Percentiles rank a stretch among this genome's conserved stretches.
These are phyloP conservation scores for Hippolais icterina DNA, from an alignment of 2,113 vertebrate species.

Conservation along the genomic window DNA sequence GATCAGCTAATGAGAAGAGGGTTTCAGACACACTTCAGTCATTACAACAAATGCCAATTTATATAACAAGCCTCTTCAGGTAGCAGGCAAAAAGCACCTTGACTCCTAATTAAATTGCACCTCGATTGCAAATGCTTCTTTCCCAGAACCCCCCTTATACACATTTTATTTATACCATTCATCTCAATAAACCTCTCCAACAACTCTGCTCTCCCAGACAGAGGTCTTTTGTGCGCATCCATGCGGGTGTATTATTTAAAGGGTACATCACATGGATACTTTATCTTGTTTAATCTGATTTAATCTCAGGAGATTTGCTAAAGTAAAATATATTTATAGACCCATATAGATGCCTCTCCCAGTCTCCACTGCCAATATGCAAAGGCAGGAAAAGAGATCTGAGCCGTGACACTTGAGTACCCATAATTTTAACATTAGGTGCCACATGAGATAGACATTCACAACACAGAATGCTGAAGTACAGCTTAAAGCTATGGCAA, in stretches of 20 bases:
- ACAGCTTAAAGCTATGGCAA: not conserved
- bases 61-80: conserved; percentile 57
- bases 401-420: not conserved
- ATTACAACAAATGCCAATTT: conserved; percentile 65
- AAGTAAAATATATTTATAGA: conserved; percentile 68
- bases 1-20: conserved; percentile 36
- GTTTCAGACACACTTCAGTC: conserved; percentile 49
- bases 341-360: not conserved
- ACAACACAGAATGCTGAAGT: not conserved
- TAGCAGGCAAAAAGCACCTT: conserved; percentile 52
- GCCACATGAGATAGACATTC: not conserved
- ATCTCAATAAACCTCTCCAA: conserved; percentile 38
- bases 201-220: not conserved
- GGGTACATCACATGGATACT: conserved; percentile 55
- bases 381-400: not conserved
- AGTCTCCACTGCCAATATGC: not conserved
- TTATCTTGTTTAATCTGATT: conserved; percentile 69
- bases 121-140: conserved; percentile 28
- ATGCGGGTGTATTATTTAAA: conserved; percentile 63
- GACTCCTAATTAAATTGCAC: conserved; percentile 63
- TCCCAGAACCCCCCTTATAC: conserved; percentile 23
- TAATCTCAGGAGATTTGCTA: conserved; percentile 66
- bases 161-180: conserved; percentile 48
- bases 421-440: not conserved
- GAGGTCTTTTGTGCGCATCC: conserved; percentile 40